Base-by-base conservation (phyloP, 37 sponge, comb jelly and placozoan genomes). In the Geodia barretti region DNA sequence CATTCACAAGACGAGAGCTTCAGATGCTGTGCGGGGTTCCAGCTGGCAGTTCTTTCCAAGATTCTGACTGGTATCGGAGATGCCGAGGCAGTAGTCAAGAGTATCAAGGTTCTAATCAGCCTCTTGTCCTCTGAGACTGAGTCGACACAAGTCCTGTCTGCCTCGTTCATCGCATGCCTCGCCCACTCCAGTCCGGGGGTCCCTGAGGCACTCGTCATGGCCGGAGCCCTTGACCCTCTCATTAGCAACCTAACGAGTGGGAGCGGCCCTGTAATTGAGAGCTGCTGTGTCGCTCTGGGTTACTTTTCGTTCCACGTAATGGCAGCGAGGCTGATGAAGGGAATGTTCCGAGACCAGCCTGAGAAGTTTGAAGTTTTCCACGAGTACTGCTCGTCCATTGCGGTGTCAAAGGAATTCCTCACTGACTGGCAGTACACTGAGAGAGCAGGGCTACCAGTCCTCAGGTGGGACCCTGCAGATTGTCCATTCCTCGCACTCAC, bases 1-100 rank as follows among this genome's bases (percentile, higher is more conserved):
- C n/a, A 65, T 1, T 87, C 85, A 2, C 30, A 25, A 9, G 70
- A 84, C 38, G 82, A 88, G 5, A 62, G 25, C 25, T 76, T 60
- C 1, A 84, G 73, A 64, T 81, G 62, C 19, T 80, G 87, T 39
- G 88, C 92, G 33, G 91, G 91, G 34, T 94, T 94, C 41, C 95
- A 94, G 60, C 41, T 86, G 0, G 77, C 87, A 20, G 88, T 94
- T 5, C 83, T 94, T 1, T 74, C 92, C 39, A 79, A 90, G 70
- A 73, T 94, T 11, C 60, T 94, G 21, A 37, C 29, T 25, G 92
- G 92, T 1, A 68, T 80, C 14, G 28, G 61, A 66, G 36, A 14
- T 73, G 81, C 67, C 0, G 72, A 89, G 69, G 81, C 75, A 35
- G 36, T 67, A 29, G 74, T 93, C 4, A 39, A 79, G 30, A 90